These are phyloP conservation scores for Melanotaenia trifasciata DNA, from an alignment of 2,797 vertebrate genomes.

Conservation along the genomic window DNA sequence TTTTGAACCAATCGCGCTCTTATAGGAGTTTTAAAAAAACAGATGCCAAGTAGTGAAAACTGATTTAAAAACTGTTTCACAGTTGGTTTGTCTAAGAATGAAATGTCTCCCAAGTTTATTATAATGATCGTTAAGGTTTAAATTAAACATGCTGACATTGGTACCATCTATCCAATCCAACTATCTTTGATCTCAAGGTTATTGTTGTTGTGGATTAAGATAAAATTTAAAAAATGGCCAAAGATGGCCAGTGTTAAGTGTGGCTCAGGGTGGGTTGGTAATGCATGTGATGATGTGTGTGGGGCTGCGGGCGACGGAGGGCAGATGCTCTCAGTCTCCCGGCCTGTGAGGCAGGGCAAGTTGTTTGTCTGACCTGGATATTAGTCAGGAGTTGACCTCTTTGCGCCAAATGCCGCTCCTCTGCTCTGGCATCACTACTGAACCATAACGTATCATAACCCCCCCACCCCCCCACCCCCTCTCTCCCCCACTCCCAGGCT, in stretches of 20 bases:
- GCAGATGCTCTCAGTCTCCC: slow-evolving; percentile 32
- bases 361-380: slow-evolving; percentile 65
- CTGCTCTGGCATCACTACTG: slow-evolving; percentile 65
- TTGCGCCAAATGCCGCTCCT: slow-evolving; percentile 60
- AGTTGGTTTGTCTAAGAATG: slow-evolving; percentile 34
- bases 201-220: slow-evolving; percentile 7
- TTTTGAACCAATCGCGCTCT: slow-evolving; percentile 45
- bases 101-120: slow-evolving; percentile 35
- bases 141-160: slow-evolving; percentile 28
- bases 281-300: slow-evolving; percentile 31
- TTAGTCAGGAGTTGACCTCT: slow-evolving; percentile 62
- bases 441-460: slow-evolving; percentile 51
- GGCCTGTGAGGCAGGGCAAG: slow-evolving; percentile 45
- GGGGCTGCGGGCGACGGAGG: slow-evolving; percentile 9
- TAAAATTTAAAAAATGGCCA: slow-evolving; percentile 20
- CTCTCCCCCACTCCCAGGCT: slow-evolving; percentile 53
- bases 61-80: slow-evolving; percentile 17
- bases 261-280: slow-evolving; percentile 51
- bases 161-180: neutral
- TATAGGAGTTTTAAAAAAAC: slow-evolving; percentile 48
- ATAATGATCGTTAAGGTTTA: slow-evolving; percentile 28
- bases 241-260: slow-evolving; percentile 44
- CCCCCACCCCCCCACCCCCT: slow-evolving; percentile 22
- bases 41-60: slow-evolving; percentile 33
- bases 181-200: slow-evolving; percentile 8